These are phyloP conservation scores for Hoplostethus atlanticus DNA, from an alignment of 2,797 vertebrate species.

Conservation along the genomic window DNA sequence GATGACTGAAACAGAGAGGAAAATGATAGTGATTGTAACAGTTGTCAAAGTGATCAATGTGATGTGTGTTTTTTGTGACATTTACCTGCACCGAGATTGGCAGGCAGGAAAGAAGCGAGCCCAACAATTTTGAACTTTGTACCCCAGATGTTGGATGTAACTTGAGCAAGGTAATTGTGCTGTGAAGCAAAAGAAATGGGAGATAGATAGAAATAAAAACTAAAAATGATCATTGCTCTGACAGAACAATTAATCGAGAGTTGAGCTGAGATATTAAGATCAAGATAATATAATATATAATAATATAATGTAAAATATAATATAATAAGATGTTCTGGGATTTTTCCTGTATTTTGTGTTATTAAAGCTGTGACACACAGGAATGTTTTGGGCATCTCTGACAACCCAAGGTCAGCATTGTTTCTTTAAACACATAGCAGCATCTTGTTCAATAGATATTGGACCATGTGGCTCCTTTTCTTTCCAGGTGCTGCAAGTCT, in stretches of 20 bases:
- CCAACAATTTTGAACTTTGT: conserved; percentile 99
- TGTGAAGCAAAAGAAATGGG: conserved; percentile 71
- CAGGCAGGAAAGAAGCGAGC: conserved; percentile 96
- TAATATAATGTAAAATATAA: too few relatives aligned
- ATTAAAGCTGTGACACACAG: too few relatives aligned
- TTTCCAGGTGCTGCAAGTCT: too few relatives aligned
- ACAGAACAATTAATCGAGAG: not conserved
- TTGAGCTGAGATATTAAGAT: not conserved
- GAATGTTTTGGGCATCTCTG: not conserved
- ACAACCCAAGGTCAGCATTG: not conserved
- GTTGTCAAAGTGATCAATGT: not conserved
- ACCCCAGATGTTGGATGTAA: conserved; percentile 99
- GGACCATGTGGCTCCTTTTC: too few relatives aligned
- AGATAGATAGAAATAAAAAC: not conserved
- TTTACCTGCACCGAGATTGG: conserved; percentile 98
- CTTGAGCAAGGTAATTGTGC: conserved; percentile 99
- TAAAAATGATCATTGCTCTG: too few relatives aligned
- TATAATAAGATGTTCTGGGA: not conserved
- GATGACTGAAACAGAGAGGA: conserved; percentile 87
- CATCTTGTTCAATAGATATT: too few relatives aligned
- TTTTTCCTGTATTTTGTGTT: not conserved
- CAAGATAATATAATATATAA: too few relatives aligned
- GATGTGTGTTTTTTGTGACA: not conserved
- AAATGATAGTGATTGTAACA: not conserved
- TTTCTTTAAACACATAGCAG: too few relatives aligned